Evolutionary conservation across 2,888 invertebrate genomes (phyloP), one percentile per base, ranked within the genome.

Genomic region (Netelia fuscicornis): DNA sequence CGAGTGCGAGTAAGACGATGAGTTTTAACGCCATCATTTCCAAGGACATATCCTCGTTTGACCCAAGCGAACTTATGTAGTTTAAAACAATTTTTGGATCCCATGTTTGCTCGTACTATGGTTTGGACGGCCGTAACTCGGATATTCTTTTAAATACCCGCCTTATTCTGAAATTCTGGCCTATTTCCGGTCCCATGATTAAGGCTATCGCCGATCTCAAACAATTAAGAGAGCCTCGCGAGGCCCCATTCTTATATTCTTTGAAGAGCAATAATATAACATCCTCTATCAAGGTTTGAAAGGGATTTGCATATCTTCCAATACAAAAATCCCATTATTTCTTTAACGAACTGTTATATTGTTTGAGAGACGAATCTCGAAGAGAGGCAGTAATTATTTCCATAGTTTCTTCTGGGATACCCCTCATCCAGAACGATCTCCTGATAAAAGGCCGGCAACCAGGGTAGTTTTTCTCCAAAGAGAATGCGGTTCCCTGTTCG

Each of bases 341-440:
- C 11, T 62, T 52, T 30, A 64, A 17, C 1, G 54, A 42, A 30
- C 52, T 37, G 23, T 67, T 48, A 20, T 77, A 77, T 77, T 77
- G 77, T 23, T 58, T 44, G 5, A 77, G 42, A n/a, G 77, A 77
- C 25, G 77, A 77, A 42, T 77, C 64, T 64, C 75, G 64, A 54
- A 75, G 62, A 17, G 75, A 54, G 30, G 52, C 64, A 37, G 65
- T 75, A 54, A 75, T 54, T 17, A 68, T 20, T 8, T 68, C 52
- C 44, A 44, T 68, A 13, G 68, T 8, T 13, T 68, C 68, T 23
- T 13, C 58, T 54, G 71, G 71, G 56, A 71, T 58, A 37, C 71
- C 56, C 37, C 17, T 71, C 25, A 75, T 30, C 3, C 30, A 17
- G 54, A 65, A 75, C 1, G 64, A 48, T 64, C 52, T 52, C 75